Base-by-base conservation (phyloP, 2,113 vertebrate species). In the Rhabdornis inornatus region DNA sequence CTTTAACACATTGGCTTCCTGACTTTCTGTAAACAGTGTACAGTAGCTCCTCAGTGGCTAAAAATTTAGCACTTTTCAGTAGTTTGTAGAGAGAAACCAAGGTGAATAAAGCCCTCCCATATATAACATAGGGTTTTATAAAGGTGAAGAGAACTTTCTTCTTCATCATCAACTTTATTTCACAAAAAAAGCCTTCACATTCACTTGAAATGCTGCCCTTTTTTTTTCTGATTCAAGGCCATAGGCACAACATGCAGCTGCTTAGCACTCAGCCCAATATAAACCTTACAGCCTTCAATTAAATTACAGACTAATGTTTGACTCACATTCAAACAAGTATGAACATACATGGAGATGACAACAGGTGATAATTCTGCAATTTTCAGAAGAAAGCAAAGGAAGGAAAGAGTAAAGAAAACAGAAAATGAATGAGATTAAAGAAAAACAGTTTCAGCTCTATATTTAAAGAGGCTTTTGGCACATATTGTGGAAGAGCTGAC, bases 261-360 rank as follows among this genome's bases (percentile, higher is more conserved):
- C 94, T 66, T 66, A 89, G 42, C 65, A 78, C 42, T 30, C 52
- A 94, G 37, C 63, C 71, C 60, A 77, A 68, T 83, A 79, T 72
- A 89, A 80, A 57, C 71, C 40, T 91, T 64, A 59, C 18, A 94
- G 45, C n/a, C 70, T 92, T 93, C 88, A 95, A 75, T 90, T 95
- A 92, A 85, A 68, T 63, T 87, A 80, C 82, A 90, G 74, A 39
- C n/a, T 89, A 84, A 92, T 50, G 39, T 89, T 95, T 94, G 83
- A 96, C 74, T 96, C 89, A 88, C 64, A 90, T 87, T 85, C 80
- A 71, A 93, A 83, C 84, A 95, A 96, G 65, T 92, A 96, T 83
- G 90, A 96, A 96, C 87, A 96, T 85, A 95, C 19, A 69, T 59
- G 69, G 37, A 85, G 87, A 93, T 97, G 94, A 94, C 91, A 95